phyloP scores from a whole-genome alignment of 2,113 vertebrate species.

The Probosciger aterrimus region DNA sequence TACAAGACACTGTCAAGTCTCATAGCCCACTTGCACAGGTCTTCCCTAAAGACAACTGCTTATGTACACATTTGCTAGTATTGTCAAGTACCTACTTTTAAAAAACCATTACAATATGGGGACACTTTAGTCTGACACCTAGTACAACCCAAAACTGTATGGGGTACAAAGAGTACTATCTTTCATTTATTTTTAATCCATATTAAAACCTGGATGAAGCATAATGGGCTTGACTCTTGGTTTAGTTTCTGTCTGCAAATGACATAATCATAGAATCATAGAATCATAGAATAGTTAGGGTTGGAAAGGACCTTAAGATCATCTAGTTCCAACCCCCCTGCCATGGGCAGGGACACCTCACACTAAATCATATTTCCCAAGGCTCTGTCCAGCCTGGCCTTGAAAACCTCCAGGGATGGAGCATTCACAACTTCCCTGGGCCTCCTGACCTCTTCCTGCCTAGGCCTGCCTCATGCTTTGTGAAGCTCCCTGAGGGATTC shows the following conservation, averaged over 20 bases:
- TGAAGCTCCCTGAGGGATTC: background rate
- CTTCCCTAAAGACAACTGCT: background rate
- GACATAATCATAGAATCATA: too few relatives aligned
- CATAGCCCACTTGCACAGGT: background rate
- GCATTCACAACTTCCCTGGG: too few relatives aligned
- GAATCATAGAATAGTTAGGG: too few relatives aligned
- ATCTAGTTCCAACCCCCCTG: too few relatives aligned
- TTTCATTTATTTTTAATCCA: background rate
- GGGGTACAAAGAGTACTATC: background rate
- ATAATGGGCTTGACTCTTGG: rapidly evolving
- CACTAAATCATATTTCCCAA: too few relatives aligned
- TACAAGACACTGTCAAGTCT: background rate
- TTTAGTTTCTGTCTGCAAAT: background rate
- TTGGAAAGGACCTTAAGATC: too few relatives aligned
- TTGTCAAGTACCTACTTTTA: background rate
- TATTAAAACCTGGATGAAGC: background rate
- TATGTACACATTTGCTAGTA: background rate
- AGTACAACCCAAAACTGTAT: background rate
- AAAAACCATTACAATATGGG: background rate
- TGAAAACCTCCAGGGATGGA: too few relatives aligned
- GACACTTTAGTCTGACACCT: background rate
- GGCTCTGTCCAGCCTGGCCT: too few relatives aligned
- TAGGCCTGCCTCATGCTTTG: background rate
- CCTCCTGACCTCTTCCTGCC: background rate
- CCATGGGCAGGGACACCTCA: too few relatives aligned